Conservation (phyloP, 2,797 vertebrate species). For the Ataeniobius toweri region DNA sequence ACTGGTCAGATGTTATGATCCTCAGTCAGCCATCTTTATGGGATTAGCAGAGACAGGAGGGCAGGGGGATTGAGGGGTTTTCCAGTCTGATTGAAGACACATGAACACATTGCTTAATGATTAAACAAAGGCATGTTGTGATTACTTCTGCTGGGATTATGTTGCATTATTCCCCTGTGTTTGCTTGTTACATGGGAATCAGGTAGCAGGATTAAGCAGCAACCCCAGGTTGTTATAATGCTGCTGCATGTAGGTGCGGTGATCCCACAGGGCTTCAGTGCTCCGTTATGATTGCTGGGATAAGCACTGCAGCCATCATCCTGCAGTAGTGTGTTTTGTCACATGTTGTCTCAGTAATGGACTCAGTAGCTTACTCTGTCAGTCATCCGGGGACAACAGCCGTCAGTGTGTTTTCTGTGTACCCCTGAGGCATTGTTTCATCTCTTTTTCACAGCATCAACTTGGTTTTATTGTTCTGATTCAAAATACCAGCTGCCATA, state of each 20-base stretch:
- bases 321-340: conserved; percentile 56
- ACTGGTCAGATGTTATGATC: conserved; percentile 8
- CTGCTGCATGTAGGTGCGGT: conserved; percentile 52
- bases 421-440: conserved; percentile 51
- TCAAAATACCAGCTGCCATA: conserved; percentile 30
- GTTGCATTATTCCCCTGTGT: conserved; percentile 64
- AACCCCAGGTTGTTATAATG: conserved; percentile 56
- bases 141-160: conserved; percentile 60
- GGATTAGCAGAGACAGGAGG: conserved; percentile 18
- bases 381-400: conserved; percentile 49
- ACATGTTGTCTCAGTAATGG: conserved; percentile 47
- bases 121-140: conserved; percentile 47
- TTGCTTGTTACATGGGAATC: conserved; percentile 67
- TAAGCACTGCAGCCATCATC: conserved; percentile 33
- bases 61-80: conserved; percentile 21
- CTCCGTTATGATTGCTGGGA: conserved; percentile 43
- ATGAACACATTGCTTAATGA: conserved; percentile 44
- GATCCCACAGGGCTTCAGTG: conserved; percentile 44
- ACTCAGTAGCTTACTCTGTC: conserved; percentile 50
- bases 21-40: conserved; percentile 25
- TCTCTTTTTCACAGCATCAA: conserved; percentile 20
- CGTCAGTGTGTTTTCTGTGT: conserved; percentile 47
- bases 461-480: conserved; percentile 31
- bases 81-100: conserved; percentile 49
- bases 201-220: conserved; percentile 66